Evolutionary conservation across 1,140 invertebrate species (phyloP).

Genomic region (Neelides sp.): DNA sequence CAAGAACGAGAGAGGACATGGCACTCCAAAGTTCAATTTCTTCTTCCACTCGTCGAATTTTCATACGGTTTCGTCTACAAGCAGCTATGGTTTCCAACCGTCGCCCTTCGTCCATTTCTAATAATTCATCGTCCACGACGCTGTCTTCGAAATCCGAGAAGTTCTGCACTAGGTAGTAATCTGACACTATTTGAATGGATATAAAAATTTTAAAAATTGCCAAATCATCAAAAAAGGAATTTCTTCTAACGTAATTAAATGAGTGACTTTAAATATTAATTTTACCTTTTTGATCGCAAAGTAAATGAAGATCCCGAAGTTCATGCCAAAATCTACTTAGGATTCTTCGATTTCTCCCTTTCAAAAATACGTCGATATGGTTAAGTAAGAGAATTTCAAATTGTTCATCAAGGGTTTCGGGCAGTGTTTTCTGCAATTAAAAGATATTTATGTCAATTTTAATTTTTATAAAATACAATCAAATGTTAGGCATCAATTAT

Average conservation of each 20-base stretch:
- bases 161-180: conserved; percentile 12
- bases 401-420: conserved; percentile 1
- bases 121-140: conserved; percentile 4
- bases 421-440: background rate
- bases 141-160: conserved; percentile 10
- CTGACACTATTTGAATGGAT: conserved; percentile 4
- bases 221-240: conserved; percentile 2
- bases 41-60: conserved; percentile 78
- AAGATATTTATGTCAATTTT: background rate
- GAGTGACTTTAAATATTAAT: too few species aligned
- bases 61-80: conserved; percentile 54
- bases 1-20: conserved; percentile 77
- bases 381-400: background rate
- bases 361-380: conserved; percentile 69
- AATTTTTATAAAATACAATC: background rate
- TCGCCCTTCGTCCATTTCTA: too few species aligned
- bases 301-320: conserved; percentile 81
- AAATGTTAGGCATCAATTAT: background rate
- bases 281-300: conserved; percentile 75
- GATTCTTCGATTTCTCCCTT: conserved; percentile 68
- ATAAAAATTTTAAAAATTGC: background rate
- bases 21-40: conserved; percentile 84
- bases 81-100: too few species aligned
- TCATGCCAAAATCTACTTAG: conserved; percentile 80
- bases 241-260: conserved; percentile 19